Percentiles rank a stretch among this genome's conserved stretches.
Evolutionary conservation across 2,888 invertebrate species (phyloP).

Genomic region (Lapara coniferarum): DNA sequence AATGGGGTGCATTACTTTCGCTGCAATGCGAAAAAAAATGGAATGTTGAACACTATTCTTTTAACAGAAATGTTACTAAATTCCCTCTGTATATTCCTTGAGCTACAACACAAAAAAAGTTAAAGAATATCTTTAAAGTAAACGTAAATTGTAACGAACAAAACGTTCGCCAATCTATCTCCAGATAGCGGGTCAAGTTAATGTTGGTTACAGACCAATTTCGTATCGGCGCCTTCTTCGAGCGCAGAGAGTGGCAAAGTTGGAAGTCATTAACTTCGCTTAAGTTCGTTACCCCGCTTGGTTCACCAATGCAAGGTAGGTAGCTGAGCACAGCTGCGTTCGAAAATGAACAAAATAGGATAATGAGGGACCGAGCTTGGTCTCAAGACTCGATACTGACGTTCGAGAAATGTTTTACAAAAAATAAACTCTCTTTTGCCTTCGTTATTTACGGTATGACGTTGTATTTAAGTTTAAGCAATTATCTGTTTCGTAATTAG

Average conservation of each 20-base stretch:
- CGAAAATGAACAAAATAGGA: slow-evolving; percentile 56
- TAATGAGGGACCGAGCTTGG: slow-evolving; percentile 48
- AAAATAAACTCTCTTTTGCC: slow-evolving; percentile 34
- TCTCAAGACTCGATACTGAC: slow-evolving; percentile 31
- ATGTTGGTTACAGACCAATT: slow-evolving; percentile 58
- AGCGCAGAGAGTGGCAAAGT: slow-evolving; percentile 50
- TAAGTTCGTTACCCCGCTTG: slow-evolving; percentile 60
- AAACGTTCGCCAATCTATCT: slow-evolving; percentile 46
- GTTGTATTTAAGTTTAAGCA: not conserved
- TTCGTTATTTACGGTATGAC: slow-evolving; percentile 35
- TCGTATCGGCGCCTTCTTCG: slow-evolving; percentile 50
- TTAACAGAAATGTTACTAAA: too few species aligned
- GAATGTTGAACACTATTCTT: too few species aligned
- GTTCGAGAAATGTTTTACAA: slow-evolving; percentile 39
- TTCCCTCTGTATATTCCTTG: too few species aligned
- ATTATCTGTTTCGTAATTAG: not conserved
- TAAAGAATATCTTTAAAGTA: slow-evolving; percentile 4
- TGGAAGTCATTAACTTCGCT: slow-evolving; percentile 65
- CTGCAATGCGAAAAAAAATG: too few species aligned
- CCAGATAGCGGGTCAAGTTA: slow-evolving; percentile 57
- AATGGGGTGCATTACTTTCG: too few species aligned
- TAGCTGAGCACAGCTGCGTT: slow-evolving; percentile 53
- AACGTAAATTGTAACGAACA: slow-evolving; percentile 35
- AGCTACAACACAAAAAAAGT: too few species aligned
- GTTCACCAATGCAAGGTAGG: slow-evolving; percentile 43